Evolutionary conservation across 2,888 invertebrate species (phyloP).

Genomic region (Pyrocoelia pectoralis): DNA sequence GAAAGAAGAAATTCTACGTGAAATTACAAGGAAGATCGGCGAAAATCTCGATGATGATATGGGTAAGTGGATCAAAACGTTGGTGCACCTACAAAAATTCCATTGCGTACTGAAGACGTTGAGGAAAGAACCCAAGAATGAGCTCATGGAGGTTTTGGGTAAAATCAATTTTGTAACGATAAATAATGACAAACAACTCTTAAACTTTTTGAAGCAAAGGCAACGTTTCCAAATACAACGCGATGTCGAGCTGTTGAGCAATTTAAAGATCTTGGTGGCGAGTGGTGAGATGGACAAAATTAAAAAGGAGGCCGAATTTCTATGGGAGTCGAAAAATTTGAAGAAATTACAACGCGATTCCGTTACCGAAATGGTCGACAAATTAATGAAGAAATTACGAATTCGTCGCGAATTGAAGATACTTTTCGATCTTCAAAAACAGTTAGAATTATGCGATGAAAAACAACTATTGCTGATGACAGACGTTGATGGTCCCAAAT

Average conservation of each 20-base stretch:
- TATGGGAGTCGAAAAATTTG: slow-evolving; percentile 57
- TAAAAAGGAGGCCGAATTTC: slow-evolving; percentile 53
- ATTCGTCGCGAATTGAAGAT: slow-evolving; percentile 59
- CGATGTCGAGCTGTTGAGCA: slow-evolving; percentile 6
- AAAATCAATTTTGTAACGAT: background rate
- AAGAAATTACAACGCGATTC: slow-evolving; percentile 56
- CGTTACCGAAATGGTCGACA: slow-evolving; percentile 54
- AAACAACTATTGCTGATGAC: slow-evolving; percentile 7
- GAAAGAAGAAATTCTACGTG: background rate
- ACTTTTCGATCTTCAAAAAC: slow-evolving; percentile 53
- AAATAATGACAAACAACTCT: background rate
- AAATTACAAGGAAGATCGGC: background rate
- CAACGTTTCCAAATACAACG: slow-evolving; percentile 3
- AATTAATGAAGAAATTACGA: slow-evolving; percentile 44
- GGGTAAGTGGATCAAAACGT: slow-evolving; percentile 48
- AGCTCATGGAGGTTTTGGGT: slow-evolving; percentile 52
- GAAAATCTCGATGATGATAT: background rate
- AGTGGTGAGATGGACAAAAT: slow-evolving; percentile 56
- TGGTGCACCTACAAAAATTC: slow-evolving; percentile 50
- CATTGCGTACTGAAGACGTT: slow-evolving; percentile 47
- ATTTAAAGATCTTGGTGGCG: slow-evolving; percentile 13
- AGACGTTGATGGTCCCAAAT: background rate
- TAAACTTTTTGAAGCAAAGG: background rate
- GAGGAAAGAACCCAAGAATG: slow-evolving; percentile 50
- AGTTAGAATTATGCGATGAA: slow-evolving; percentile 47